Base-by-base conservation (phyloP, 2,888 invertebrate species). In the Acanthococcus lagerstroemiae region DNA sequence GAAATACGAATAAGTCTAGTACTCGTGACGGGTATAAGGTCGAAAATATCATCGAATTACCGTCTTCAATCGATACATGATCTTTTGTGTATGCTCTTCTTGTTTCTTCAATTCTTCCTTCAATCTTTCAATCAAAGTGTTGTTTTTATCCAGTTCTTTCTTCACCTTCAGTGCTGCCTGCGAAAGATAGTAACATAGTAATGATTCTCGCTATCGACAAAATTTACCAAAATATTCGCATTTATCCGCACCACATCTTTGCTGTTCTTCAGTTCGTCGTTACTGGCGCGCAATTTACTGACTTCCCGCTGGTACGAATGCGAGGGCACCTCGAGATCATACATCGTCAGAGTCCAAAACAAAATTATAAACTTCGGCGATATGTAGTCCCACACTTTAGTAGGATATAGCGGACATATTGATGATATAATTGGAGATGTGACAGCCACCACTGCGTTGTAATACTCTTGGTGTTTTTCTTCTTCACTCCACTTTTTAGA, bases 331-430 rank as follows among this genome's bases (percentile, higher is more conserved):
- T 87, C 86, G 45, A 99, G 81, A 77, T 99, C 99, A 73, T 93
- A 96, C 88, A 95, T 90, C 12, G 93, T 91, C 21, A 99, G 77
- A 0, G 95, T 93, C 99, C 99, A 99, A 78, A 99, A 99, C 0
- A 95, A 94, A 0, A 93, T 90, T 73, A 95, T 85, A 76, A 99
- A 94, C 74, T 92, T 90, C 0, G 95, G 91, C 17, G 94, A 93
- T 66, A 95, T 90, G 73, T 94, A 93, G 73, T 93, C 91, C 92
- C 92, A 93, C 0, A 91, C 87, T 78, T 89, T 87, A 0, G 80
- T 72, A 0, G 89, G 85, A 73, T 92, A 85, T 71, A 93, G 79
- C 0, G 91, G 90, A 15, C 86, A 82, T n/a, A 95, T 85, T 0
- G 90, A 86, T 56, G 84, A 83, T 1, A 90, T 84, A n/a, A 95